Conservation (phyloP, 2,797 vertebrate genomes). For the Numenius phaeopus region DNA sequence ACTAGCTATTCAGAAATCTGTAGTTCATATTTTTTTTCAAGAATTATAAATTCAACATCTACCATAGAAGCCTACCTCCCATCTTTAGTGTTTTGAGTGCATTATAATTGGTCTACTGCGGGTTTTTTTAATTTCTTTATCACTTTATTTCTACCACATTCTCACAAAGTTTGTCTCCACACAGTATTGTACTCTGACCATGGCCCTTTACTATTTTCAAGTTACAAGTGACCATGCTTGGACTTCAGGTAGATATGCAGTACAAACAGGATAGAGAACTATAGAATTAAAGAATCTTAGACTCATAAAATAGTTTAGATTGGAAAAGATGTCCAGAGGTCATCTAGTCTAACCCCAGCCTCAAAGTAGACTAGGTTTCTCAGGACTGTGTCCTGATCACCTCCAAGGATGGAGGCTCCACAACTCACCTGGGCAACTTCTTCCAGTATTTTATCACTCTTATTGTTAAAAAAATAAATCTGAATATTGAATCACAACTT, state of each 20-base stretch:
- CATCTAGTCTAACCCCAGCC: not conserved
- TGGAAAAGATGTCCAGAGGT: not conserved
- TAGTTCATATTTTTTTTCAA: not conserved
- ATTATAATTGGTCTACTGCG: not conserved
- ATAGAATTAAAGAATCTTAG: not conserved
- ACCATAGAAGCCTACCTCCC: not conserved
- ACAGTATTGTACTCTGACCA: not conserved
- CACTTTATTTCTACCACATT: not conserved
- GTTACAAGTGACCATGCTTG: not conserved
- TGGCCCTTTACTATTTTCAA: not conserved
- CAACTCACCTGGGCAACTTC: not conserved
- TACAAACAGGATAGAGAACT: not conserved
- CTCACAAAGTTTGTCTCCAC: not conserved
- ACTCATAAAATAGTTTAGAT: not conserved
- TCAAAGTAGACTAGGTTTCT: not conserved
- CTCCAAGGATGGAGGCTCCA: not conserved
- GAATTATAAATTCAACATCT: not conserved
- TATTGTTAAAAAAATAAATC: accelerated
- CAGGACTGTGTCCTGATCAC: not conserved
- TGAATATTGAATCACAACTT: not conserved
- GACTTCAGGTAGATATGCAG: not conserved
- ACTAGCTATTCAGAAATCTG: not conserved
- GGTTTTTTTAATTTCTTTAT: not conserved
- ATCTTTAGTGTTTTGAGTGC: not conserved
- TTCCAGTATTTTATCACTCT: not conserved